phyloP scores from a whole-genome alignment of 2,888 invertebrate genomes.

The Dolichomitus sp. region DNA sequence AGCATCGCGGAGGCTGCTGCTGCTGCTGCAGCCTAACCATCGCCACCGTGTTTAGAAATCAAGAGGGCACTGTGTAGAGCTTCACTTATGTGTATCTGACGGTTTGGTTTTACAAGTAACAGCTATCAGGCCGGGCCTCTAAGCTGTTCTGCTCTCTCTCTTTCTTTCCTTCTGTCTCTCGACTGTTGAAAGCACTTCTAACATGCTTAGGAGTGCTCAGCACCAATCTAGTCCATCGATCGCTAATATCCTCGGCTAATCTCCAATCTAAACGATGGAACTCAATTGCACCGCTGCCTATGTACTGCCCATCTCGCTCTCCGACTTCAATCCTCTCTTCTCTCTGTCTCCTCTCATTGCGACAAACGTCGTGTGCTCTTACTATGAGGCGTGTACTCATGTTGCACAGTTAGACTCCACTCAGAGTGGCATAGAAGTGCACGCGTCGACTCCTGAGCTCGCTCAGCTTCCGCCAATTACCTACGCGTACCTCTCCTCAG shows the following conservation, averaged over 20 bases:
- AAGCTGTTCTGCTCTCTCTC: background rate
- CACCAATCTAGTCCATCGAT: slow-evolving; percentile 67
- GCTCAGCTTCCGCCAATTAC: slow-evolving; percentile 64
- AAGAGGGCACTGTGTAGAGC: slow-evolving; percentile 13
- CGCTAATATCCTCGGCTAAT: slow-evolving; percentile 69
- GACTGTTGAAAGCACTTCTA: slow-evolving; percentile 7
- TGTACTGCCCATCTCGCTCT: slow-evolving; percentile 28
- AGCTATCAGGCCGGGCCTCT: background rate
- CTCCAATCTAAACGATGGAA: slow-evolving; percentile 67
- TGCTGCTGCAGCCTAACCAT: slow-evolving; percentile 12
- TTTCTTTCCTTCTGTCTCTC: slow-evolving; percentile 6
- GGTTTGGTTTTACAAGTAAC: slow-evolving; percentile 17
- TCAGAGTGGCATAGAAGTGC: slow-evolving; percentile 23
- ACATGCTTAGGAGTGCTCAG: slow-evolving; percentile 18
- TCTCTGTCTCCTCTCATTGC: slow-evolving; percentile 30
- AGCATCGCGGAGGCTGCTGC: slow-evolving; percentile 24
- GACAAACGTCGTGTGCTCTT: slow-evolving; percentile 34
- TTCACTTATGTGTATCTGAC: slow-evolving; percentile 30
- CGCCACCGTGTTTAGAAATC: slow-evolving; percentile 40
- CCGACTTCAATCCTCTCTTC: slow-evolving; percentile 2
- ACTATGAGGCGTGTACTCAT: slow-evolving; percentile 44
- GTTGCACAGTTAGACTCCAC: slow-evolving; percentile 3
- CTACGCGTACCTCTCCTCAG: slow-evolving; percentile 62
- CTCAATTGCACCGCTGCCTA: slow-evolving; percentile 62
- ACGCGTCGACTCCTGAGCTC: slow-evolving; percentile 49